Base-by-base conservation (phyloP, 2,113 vertebrate genomes). In the Capreolus pygargus region DNA sequence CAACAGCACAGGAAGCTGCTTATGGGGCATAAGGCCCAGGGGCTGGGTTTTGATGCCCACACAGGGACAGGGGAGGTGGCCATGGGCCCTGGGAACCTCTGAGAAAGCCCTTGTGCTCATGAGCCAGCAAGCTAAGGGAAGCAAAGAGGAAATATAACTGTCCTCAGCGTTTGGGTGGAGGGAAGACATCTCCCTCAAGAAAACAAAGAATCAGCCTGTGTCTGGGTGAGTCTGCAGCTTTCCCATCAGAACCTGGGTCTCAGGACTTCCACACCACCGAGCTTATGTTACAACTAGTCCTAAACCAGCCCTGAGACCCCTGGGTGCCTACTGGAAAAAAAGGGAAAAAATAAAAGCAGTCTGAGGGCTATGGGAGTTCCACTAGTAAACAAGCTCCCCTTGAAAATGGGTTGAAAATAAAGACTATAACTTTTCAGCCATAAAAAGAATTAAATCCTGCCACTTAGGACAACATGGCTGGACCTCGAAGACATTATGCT, bases 201-300 rank as follows among this genome's bases (percentile, higher is more conserved):
- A 67, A 64, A 50, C 36, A 17, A 58, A 14, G 28, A 25, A 7
- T 55, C 45, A 57, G 33, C 19, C 19, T 52, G 2, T 28, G 1
- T 57, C 27, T 19, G 7, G 33, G 5, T 3, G 45, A 2, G 12
- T 21, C 7, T 16, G 1, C 23, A 3, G 11, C 33, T 28, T 19
- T 17, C 25, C 33, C 5, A 1, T 30, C n/a, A 23, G n/a, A 30
- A 28, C 43, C 55, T 6, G 27, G 43, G 16, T 45, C 47, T 16
- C 30, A 64, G 30, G 27, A 86, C 15, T 23, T 5, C 21, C 58
- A 82, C 19, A 28, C 28, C 0, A 2, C 61, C 30, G 43, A 58
- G 13, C 45, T 27, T 28, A 11, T 30, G 17, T 81, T 10, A 39
- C 76, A 27, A 2, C 55, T 60, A 8, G 58, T 39, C 30, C 25